Evolutionary conservation across 2,113 vertebrate species (phyloP).

Genomic region (Sminthopsis crassicaudata): DNA sequence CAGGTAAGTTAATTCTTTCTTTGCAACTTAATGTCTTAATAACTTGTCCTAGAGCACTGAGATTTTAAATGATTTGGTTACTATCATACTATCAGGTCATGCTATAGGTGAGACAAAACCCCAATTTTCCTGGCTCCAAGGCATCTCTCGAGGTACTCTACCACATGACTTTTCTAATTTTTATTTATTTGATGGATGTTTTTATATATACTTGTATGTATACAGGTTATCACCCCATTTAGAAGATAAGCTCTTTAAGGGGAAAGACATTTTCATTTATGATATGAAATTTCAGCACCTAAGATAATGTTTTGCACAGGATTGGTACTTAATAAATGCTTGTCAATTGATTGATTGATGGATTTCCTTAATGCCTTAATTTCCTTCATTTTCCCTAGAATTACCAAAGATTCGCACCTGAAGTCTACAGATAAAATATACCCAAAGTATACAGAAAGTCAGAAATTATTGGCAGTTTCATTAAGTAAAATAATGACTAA

Average conservation of each 20-base stretch:
- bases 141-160: not conserved
- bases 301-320: not conserved
- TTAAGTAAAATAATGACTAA: not conserved
- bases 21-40: not conserved
- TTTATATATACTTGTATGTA: not conserved
- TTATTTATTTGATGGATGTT: not conserved
- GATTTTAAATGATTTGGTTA: not conserved
- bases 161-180: not conserved
- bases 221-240: not conserved
- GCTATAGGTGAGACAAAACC: not conserved
- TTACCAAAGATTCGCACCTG: not conserved
- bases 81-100: not conserved
- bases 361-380: not conserved
- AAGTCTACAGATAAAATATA: not conserved
- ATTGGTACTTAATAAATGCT: not conserved
- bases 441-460: not conserved
- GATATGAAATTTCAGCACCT: not conserved
- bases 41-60: not conserved
- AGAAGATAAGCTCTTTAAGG: not conserved
- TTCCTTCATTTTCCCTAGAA: not conserved
- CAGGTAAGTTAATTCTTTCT: not conserved
- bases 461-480: not conserved
- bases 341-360: not conserved
- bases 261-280: not conserved
- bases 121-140: not conserved